Base-by-base conservation (phyloP, 2,113 vertebrate genomes). In the Lampris megalopsis region DNA sequence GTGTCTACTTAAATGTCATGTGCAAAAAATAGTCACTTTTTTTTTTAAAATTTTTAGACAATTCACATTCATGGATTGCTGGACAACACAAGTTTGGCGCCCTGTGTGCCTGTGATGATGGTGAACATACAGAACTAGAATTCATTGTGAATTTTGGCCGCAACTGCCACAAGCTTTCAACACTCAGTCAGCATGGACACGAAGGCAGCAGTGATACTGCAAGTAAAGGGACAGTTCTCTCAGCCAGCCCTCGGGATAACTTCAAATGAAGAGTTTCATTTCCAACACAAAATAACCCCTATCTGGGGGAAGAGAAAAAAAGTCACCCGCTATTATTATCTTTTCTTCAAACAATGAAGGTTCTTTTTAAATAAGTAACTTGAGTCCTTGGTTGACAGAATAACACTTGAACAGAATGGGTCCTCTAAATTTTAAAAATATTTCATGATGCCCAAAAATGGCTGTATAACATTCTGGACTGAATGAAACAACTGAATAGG, bases 31-130 rank as follows among this genome's bases (percentile, higher is more conserved):
- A 47, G 8, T 45, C 13, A 37, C n/a, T 56, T 50, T 6, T 56
- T 48, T 45, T 47, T 48, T 71, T 4, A 61, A 42, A n/a, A 8
- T 47, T 71, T 13, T 38, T 43, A 71, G 42, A 84, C 56, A 36
- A 57, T 91, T 91, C 91, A 92, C 90, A 92, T 94, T 94, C 82
- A 84, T 73, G 88, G 92, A 90, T 88, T 87, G 81, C 75, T 91
- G 63, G 82, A 85, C 43, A 73, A 71, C 72, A 61, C 2, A 1
- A 71, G 59, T n/a, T 54, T 8, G 63, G 42, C 60, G 70, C 8
- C 57, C 47, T 5, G 9, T 68, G 36, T 52, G 70, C 48, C 38
- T 73, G 79, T 65, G 74, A 76, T 1, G 43, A 69, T 76, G 67
- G 59, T 63, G 72, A 60, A 62, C 58, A n/a, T 2, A 73, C 35